Evolutionary conservation across 2,888 invertebrate genomes (phyloP).

Genomic region (Allacma fusca): DNA sequence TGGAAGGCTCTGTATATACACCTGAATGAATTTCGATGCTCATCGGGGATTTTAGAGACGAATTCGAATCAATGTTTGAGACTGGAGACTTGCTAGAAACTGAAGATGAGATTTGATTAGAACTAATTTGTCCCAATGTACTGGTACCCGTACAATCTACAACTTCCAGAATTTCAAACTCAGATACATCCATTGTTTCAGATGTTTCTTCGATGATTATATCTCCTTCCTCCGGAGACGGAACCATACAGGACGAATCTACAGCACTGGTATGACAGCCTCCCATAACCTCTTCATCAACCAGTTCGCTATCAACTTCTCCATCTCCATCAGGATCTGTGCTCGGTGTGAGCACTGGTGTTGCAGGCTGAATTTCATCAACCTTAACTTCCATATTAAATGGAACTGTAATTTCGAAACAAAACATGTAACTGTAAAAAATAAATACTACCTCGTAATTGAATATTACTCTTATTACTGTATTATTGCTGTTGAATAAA

Average conservation of each 20-base stretch:
- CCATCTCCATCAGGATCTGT: conserved; percentile 39
- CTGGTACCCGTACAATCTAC: background rate
- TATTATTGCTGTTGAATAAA: too few species aligned
- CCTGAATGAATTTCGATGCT: background rate
- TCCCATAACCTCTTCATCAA: conserved; percentile 10
- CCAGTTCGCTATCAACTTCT: conserved; percentile 20
- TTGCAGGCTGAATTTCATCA: conserved; percentile 45
- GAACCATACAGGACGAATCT: conserved; percentile 2
- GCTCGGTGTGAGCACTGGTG: conserved; percentile 39
- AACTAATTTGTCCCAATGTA: background rate
- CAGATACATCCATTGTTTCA: conserved; percentile 17
- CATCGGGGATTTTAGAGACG: background rate
- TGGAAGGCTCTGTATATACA: background rate
- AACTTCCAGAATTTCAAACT: conserved; percentile 11
- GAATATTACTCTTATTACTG: too few species aligned
- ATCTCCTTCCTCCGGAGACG: conserved; percentile 20
- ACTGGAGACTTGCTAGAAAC: conserved; percentile 4
- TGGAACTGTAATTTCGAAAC: conserved; percentile 24
- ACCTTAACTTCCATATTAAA: conserved; percentile 47
- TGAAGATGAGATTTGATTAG: conserved; percentile 11
- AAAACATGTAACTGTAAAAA: background rate
- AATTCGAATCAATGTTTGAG: background rate
- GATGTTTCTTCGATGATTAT: conserved; percentile 8
- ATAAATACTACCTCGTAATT: too few species aligned
- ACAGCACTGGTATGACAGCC: background rate